These are phyloP conservation scores for Acleris literana DNA, from an alignment of 2,888 invertebrate species.

Conservation along the genomic window DNA sequence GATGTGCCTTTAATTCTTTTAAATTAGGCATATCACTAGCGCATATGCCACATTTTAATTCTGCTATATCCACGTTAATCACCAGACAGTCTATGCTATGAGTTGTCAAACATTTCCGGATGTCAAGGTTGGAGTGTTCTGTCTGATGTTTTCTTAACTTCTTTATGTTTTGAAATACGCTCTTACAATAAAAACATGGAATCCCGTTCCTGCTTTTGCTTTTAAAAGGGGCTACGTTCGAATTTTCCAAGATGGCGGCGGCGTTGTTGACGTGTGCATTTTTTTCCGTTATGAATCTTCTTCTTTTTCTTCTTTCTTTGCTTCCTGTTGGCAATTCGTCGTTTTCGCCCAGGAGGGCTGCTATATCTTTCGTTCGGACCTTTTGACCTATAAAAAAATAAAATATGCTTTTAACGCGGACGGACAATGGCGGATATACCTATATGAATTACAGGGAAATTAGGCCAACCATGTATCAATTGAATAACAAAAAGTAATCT, in stretches of 20 bases:
- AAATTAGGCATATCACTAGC: conserved; percentile 40
- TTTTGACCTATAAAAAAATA: conserved; percentile 18
- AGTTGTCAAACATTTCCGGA: neutral
- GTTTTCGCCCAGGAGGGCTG: conserved; percentile 44
- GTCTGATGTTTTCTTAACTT: conserved; percentile 54
- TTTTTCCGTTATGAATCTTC: conserved; percentile 59
- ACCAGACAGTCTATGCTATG: conserved; percentile 47
- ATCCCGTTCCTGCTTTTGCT: conserved; percentile 62
- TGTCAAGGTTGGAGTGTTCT: conserved; percentile 52
- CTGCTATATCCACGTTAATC: conserved; percentile 51
- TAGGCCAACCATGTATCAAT: no score
- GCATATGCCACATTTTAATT: conserved; percentile 51
- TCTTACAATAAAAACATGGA: conserved; percentile 70
- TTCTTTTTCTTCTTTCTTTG: conserved; percentile 29
- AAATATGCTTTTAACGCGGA: no score
- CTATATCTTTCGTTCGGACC: conserved; percentile 47
- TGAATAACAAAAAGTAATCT: no score
- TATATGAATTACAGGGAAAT: no score
- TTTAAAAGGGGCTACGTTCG: conserved; percentile 65
- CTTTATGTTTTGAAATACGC: conserved; percentile 55
- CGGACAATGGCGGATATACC: no score
- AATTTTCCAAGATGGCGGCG: conserved; percentile 55
- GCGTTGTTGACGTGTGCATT: conserved; percentile 60
- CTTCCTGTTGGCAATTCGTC: conserved; percentile 16
- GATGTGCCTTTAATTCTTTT: conserved; percentile 46